phyloP scores from a whole-genome alignment of 2,797 vertebrate species.

The Apogon hyalosoma region DNA sequence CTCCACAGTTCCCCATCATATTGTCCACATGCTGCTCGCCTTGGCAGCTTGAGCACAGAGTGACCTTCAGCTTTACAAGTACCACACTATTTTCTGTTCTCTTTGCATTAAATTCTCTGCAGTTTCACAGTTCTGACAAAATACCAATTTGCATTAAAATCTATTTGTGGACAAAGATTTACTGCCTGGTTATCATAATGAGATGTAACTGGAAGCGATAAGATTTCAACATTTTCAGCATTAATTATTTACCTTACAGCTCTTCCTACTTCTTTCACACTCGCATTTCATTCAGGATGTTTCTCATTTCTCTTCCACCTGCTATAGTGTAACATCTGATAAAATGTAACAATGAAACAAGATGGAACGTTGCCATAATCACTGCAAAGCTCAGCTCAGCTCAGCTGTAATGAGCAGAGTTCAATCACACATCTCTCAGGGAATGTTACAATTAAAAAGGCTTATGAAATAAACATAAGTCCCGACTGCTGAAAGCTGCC shows the following conservation, averaged over 20 bases:
- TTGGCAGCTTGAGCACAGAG: constrained; percentile 26
- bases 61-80: constrained; percentile 60
- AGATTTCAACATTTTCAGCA: constrained; percentile 23
- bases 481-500: constrained; percentile 2
- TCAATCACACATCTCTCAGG: constrained; percentile 13
- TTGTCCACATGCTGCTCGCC: constrained; percentile 35
- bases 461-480: constrained; percentile 45
- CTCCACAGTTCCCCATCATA: constrained; percentile 33
- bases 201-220: constrained; percentile 2
- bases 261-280: constrained; percentile 16
- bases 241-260: constrained; percentile 47
- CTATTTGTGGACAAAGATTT: constrained; percentile 1
- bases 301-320: constrained; percentile 22
- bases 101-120: background rate
- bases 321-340: constrained; percentile 15
- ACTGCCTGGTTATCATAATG: background rate
- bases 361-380: constrained; percentile 28
- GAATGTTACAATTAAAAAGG: constrained; percentile 31
- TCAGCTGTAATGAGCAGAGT: constrained; percentile 36
- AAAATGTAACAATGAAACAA: constrained; percentile 23
- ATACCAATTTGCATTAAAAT: constrained; percentile 5
- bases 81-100: constrained; percentile 7
- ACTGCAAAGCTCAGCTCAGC: background rate
- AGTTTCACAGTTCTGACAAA: constrained; percentile 11
- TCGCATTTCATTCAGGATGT: constrained; percentile 41